Percentiles rank a stretch among this genome's conserved stretches.
These are phyloP conservation scores for Channa argus DNA, from an alignment of 2,113 vertebrate species.

Conservation along the genomic window DNA sequence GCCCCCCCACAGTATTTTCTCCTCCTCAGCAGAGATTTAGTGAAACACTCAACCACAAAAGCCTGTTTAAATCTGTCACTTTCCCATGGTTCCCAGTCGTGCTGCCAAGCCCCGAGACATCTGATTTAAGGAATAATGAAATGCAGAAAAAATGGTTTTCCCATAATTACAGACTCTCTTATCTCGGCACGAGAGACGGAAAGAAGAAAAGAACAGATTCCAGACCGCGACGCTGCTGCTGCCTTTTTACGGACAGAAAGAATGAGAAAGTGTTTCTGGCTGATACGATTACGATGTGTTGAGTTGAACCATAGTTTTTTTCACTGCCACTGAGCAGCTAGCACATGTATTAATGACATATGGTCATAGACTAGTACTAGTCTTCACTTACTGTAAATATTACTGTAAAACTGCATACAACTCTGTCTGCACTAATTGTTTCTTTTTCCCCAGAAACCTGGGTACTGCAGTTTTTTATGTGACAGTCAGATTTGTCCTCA, in stretches of 20 bases:
- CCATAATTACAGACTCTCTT: constrained; percentile 90
- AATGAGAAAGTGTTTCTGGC: constrained; percentile 4
- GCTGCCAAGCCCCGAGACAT: constrained; percentile 91
- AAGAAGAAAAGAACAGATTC: constrained; percentile 5
- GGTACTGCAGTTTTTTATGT: no score
- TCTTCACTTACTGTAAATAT: no score
- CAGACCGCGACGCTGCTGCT: background rate
- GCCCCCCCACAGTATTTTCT: background rate
- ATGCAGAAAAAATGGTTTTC: constrained; percentile 83
- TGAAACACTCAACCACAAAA: constrained; percentile 8
- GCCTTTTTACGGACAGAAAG: background rate
- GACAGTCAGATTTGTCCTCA: no score
- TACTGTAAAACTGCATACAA: no score
- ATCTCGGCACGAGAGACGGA: constrained; percentile 85
- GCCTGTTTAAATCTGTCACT: constrained; percentile 79
- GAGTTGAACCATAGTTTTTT: constrained; percentile 3
- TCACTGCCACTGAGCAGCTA: background rate
- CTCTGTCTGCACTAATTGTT: no score
- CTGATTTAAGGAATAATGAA: constrained; percentile 92
- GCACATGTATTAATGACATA: no score
- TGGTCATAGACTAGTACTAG: no score
- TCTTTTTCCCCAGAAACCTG: no score
- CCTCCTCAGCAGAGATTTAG: constrained; percentile 3
- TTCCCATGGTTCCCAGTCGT: constrained; percentile 85
- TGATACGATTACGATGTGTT: background rate